A percentile compares a stretch with the other conserved stretches of the same genome.
These are phyloP conservation scores for Lepidurus packardi DNA, from an alignment of 1,140 invertebrate genomes.

Conservation along the genomic window DNA sequence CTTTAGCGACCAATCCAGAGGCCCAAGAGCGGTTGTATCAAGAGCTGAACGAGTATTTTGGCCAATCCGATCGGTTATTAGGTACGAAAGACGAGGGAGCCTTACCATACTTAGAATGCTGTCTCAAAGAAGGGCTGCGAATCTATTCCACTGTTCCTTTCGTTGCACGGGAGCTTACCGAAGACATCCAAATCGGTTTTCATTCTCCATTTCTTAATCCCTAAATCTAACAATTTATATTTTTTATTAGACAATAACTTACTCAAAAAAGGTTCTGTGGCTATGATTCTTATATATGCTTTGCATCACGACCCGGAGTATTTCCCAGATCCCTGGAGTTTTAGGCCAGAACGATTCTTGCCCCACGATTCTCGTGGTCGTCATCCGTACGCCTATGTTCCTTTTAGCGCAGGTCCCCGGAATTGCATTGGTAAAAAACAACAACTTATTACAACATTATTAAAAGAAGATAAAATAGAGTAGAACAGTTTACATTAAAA, in stretches of 20 bases:
- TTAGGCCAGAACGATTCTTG: constrained; percentile 69
- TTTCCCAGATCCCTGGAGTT: constrained; percentile 66
- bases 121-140: constrained; percentile 56
- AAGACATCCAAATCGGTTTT: constrained; percentile 46
- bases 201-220: background rate
- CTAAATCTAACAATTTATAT: background rate
- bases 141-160: constrained; percentile 60
- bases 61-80: constrained; percentile 15
- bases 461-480: too few species aligned
- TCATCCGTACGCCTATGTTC: constrained; percentile 62
- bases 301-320: constrained; percentile 61
- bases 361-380: constrained; percentile 49
- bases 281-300: constrained; percentile 49
- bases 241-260: constrained; percentile 32
- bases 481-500: too few species aligned
- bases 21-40: constrained; percentile 47
- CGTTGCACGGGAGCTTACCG: constrained; percentile 46
- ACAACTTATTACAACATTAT: too few species aligned
- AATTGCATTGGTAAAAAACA: constrained; percentile 66
- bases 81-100: constrained; percentile 37
- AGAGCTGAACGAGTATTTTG: constrained; percentile 32
- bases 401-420: constrained; percentile 77
- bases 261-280: constrained; percentile 28
- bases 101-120: constrained; percentile 57
- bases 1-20: constrained; percentile 45